Percentiles rank a stretch among this genome's conserved stretches.
Evolutionary conservation across 2,797 vertebrate genomes (phyloP).

Genomic region (Eurystomus glaucurus): DNA sequence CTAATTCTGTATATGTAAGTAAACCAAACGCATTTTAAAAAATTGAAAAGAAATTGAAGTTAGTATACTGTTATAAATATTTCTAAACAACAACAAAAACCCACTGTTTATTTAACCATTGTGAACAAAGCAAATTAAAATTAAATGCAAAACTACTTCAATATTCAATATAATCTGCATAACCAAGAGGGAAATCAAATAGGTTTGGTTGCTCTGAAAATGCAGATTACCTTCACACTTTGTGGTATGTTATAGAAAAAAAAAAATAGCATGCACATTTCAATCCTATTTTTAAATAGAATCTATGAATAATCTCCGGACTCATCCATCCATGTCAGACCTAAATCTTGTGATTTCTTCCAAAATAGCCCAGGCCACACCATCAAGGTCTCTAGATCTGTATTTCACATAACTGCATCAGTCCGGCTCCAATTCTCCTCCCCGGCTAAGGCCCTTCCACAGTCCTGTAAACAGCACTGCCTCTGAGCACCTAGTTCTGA

Average conservation of each 20-base stretch:
- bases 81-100: neutral
- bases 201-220: constrained; percentile 17
- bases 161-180: neutral
- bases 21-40: neutral
- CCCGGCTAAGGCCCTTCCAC: neutral
- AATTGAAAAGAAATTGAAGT: neutral
- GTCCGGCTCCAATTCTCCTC: neutral
- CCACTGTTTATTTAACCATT: neutral
- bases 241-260: neutral
- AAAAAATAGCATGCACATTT: neutral
- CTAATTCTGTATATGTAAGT: neutral
- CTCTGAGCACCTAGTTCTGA: neutral
- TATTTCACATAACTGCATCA: neutral
- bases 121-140: neutral
- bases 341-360: neutral
- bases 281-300: constrained; percentile 39
- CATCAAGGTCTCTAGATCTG: neutral
- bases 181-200: constrained; percentile 19
- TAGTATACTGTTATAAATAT: neutral
- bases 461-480: neutral
- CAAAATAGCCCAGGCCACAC: neutral
- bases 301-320: constrained; percentile 56
- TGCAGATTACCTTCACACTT: constrained; percentile 22
- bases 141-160: neutral
- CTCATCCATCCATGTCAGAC: constrained; percentile 25